Conservation (phyloP, 2,113 vertebrate species). For the Cinclus mexicanus region DNA sequence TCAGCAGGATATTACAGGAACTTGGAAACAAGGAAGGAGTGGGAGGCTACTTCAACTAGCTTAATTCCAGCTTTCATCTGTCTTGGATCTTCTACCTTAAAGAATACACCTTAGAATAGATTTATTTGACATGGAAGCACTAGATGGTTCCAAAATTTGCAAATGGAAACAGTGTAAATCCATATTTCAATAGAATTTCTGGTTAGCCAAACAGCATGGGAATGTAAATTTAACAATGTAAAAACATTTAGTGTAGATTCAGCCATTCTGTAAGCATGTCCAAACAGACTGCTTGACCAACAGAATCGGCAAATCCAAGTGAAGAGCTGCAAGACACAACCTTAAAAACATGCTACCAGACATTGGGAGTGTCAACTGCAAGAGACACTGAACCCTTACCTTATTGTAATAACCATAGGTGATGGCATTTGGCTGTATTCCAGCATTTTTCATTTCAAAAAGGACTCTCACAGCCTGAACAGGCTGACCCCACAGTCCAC, state of each 20-base stretch:
- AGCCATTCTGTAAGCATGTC: background rate
- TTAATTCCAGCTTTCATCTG: background rate
- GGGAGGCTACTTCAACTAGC: background rate
- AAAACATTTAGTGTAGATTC: background rate
- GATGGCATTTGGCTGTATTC: slow-evolving; percentile 93
- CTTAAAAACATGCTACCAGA: background rate
- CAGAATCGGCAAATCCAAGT: background rate
- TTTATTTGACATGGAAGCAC: background rate
- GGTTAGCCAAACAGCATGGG: background rate
- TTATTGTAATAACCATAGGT: slow-evolving; percentile 99
- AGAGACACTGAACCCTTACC: slow-evolving; percentile 72
- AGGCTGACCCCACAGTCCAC: slow-evolving; percentile 91
- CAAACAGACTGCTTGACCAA: background rate
- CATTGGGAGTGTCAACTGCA: background rate
- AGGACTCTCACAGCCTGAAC: slow-evolving; percentile 94
- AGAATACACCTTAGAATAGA: background rate
- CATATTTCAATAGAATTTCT: background rate
- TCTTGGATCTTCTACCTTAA: background rate
- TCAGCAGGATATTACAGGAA: background rate
- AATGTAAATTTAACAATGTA: background rate
- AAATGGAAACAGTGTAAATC: background rate
- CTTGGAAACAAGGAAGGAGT: background rate
- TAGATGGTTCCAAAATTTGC: background rate
- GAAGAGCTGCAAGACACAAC: background rate
- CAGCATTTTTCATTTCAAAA: slow-evolving; percentile 96